Evolutionary conservation across 1,140 invertebrate species (phyloP).

Genomic region (Pseudomyrmex dendroicus): DNA sequence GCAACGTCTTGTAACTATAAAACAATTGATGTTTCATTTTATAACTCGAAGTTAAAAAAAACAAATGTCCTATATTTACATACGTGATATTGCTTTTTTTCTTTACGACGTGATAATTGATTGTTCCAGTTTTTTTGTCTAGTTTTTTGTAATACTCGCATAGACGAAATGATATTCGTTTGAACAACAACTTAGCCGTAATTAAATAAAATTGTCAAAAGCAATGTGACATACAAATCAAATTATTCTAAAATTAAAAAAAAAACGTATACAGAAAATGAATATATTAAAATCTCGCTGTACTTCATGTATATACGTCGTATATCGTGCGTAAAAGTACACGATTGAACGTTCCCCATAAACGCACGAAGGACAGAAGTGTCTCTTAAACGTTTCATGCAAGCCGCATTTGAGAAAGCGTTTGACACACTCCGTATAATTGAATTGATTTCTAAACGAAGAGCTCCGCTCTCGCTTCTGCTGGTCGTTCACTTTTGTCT

Average conservation of each 20-base stretch:
- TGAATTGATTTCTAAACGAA: slow-evolving; percentile 47
- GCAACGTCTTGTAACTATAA: slow-evolving; percentile 11
- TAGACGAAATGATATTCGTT: not conserved
- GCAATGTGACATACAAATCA: no score
- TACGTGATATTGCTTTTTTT: not conserved
- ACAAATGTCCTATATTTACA: slow-evolving; percentile 1
- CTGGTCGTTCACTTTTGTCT: slow-evolving; percentile 8
- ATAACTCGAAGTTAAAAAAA: not conserved
- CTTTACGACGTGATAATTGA: slow-evolving; percentile 1
- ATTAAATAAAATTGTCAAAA: not conserved
- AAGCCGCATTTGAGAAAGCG: slow-evolving; percentile 39
- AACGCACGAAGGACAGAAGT: not conserved
- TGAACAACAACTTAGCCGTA: not conserved
- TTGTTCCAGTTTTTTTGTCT: not conserved
- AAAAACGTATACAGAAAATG: no score
- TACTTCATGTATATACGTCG: not conserved
- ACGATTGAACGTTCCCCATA: not conserved
- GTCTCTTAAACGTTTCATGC: slow-evolving; percentile 1
- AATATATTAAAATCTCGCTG: no score
- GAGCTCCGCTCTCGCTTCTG: not conserved
- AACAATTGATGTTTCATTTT: slow-evolving; percentile 21
- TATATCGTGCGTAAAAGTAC: not conserved
- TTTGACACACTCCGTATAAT: slow-evolving; percentile 46
- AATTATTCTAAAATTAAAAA: no score
- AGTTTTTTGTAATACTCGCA: not conserved